Evolutionary conservation across 2,888 invertebrate genomes (phyloP).

Genomic region (Adineta ricciae): DNA sequence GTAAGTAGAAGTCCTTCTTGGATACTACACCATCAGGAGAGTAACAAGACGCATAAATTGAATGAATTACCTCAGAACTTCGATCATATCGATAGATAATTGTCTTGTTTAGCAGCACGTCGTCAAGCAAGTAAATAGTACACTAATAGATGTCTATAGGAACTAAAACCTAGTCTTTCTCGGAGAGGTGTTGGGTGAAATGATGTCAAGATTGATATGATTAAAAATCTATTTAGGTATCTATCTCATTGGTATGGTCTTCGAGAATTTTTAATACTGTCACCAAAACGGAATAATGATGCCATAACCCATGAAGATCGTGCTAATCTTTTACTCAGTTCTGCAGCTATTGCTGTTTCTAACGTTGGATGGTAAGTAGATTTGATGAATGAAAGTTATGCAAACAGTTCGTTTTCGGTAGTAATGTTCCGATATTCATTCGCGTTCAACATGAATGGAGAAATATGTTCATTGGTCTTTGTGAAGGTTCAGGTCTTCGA

Average conservation of each 20-base stretch:
- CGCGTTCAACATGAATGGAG: constrained; percentile 73
- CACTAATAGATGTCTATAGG: no score
- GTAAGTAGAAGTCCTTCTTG: constrained; percentile 11
- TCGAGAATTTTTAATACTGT: constrained; percentile 68
- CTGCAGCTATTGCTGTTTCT: constrained; percentile 67
- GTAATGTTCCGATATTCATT: constrained; percentile 72
- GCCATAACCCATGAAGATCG: constrained; percentile 51
- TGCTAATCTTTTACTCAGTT: constrained; percentile 69
- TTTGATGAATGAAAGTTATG: neutral
- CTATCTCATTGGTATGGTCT: constrained; percentile 59
- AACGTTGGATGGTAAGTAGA: constrained; percentile 62
- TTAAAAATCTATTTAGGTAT: neutral
- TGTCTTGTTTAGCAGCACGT: no score
- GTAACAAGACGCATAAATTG: no score
- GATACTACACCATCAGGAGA: no score
- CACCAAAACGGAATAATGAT: constrained; percentile 56
- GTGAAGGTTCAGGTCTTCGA: constrained; percentile 64
- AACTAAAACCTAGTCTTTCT: no score
- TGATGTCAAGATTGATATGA: no score
- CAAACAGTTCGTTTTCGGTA: no score
- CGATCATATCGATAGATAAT: no score
- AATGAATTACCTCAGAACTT: no score
- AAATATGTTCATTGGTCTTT: constrained; percentile 63
- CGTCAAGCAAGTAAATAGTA: no score
- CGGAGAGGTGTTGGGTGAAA: no score